These are phyloP conservation scores for Scaptomyza flava DNA, from an alignment of 2,888 invertebrate genomes.

Conservation along the genomic window DNA sequence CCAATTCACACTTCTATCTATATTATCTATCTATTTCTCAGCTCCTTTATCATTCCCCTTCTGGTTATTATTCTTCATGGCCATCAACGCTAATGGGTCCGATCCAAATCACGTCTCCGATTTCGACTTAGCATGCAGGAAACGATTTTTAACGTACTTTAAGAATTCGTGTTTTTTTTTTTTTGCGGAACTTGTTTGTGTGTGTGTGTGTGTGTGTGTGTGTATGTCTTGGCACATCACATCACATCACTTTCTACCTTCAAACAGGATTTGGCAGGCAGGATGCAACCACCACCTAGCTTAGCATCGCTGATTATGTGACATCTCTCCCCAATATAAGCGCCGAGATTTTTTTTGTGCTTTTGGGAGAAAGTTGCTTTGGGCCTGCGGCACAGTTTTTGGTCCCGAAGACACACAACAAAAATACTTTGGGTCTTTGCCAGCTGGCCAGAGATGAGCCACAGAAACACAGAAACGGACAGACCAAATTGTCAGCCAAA, in stretches of 20 bases:
- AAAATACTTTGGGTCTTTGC: constrained; percentile 53
- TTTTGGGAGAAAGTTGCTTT: constrained; percentile 71
- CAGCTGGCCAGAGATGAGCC: constrained; percentile 46
- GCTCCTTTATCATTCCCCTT: too few species aligned
- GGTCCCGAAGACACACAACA: constrained; percentile 34
- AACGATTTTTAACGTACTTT: constrained; percentile 31
- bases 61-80: too few species aligned
- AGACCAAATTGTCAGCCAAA: constrained; percentile 27
- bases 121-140: not conserved
- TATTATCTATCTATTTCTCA: too few species aligned
- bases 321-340: constrained; percentile 44
- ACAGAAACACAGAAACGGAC: constrained; percentile 3
- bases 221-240: constrained; percentile 41
- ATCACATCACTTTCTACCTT: constrained; percentile 74
- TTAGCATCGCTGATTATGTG: constrained; percentile 53
- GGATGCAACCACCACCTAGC: constrained; percentile 57
- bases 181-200: constrained; percentile 54
- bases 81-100: not conserved
- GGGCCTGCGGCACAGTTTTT: constrained; percentile 55
- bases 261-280: constrained; percentile 70
- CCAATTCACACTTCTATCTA: too few species aligned
- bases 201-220: constrained; percentile 6
- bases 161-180: constrained; percentile 44
- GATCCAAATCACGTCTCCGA: constrained; percentile 65
- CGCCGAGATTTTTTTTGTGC: constrained; percentile 3